Conservation (phyloP, 2,888 invertebrate genomes). For the Drosophila demipolita region DNA sequence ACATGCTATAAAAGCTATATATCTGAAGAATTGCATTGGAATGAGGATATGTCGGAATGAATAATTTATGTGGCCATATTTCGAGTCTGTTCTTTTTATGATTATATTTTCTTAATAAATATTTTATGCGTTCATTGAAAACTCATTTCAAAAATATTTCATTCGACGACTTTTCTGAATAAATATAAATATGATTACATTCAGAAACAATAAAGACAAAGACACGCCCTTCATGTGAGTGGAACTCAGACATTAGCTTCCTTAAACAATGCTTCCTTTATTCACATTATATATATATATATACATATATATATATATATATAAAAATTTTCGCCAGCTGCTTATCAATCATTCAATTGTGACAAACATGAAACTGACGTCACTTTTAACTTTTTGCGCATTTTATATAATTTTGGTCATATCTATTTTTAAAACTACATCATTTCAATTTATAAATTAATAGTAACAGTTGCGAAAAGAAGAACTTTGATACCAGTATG, state of each 20-base stretch:
- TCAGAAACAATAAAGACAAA: constrained; percentile 31
- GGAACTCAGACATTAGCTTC: constrained; percentile 46
- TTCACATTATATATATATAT: constrained; percentile 8
- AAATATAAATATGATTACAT: constrained; percentile 22
- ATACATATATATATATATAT: background rate
- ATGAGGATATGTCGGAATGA: background rate
- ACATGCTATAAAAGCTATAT: too few relatives aligned
- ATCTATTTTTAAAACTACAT: background rate
- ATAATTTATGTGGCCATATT: background rate
- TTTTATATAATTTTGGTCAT: constrained; percentile 3
- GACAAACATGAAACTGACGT: constrained; percentile 31
- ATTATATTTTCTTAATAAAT: background rate
- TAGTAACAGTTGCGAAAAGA: constrained; percentile 24
- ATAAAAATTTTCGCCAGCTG: background rate
- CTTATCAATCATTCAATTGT: constrained; percentile 47
- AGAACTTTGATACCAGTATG: background rate
- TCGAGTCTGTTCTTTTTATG: background rate
- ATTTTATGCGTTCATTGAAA: constrained; percentile 1
- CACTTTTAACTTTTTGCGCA: constrained; percentile 42
- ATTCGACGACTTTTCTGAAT: constrained; percentile 19
- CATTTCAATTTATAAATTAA: background rate
- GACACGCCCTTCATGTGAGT: constrained; percentile 49
- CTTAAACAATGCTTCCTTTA: constrained; percentile 48
- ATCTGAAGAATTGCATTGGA: background rate
- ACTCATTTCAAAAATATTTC: constrained; percentile 23